Percentiles rank a stretch among this genome's conserved stretches.
These are phyloP conservation scores for Laticauda laticaudata DNA, from an alignment of 2,113 vertebrate species.

Conservation along the genomic window DNA sequence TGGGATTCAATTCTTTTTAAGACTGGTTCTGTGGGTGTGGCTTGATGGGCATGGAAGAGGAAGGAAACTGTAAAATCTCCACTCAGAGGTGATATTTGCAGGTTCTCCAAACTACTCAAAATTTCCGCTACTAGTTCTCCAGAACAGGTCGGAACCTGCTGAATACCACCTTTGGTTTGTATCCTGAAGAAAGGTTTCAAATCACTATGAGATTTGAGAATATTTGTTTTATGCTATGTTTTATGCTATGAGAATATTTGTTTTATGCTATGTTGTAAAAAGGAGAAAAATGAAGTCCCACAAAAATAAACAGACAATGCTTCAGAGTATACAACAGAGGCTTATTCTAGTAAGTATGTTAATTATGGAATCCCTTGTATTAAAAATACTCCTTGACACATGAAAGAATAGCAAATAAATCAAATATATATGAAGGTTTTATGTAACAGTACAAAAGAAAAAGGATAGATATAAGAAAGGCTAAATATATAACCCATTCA, in stretches of 20 bases:
- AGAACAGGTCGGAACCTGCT: too few species aligned
- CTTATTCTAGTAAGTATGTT: neutral
- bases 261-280: neutral
- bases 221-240: neutral
- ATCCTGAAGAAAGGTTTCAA: neutral
- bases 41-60: too few species aligned
- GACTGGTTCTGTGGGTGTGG: too few species aligned
- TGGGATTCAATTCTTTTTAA: too few species aligned
- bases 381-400: neutral
- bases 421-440: neutral
- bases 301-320: neutral
- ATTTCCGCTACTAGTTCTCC: too few species aligned
- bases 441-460: neutral
- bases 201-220: neutral
- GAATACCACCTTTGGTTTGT: neutral
- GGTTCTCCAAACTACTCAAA: too few species aligned
- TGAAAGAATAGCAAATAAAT: neutral
- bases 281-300: neutral
- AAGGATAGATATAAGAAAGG: fast-evolving
- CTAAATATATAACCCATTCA: neutral
- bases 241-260: neutral
- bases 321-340: neutral
- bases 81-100: too few species aligned
- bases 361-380: neutral
- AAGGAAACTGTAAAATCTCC: too few species aligned